Percentiles rank a stretch among this genome's conserved stretches.
phyloP scores from a whole-genome alignment of 2,888 invertebrate species.

The Caenorhabditis macrosperma region DNA sequence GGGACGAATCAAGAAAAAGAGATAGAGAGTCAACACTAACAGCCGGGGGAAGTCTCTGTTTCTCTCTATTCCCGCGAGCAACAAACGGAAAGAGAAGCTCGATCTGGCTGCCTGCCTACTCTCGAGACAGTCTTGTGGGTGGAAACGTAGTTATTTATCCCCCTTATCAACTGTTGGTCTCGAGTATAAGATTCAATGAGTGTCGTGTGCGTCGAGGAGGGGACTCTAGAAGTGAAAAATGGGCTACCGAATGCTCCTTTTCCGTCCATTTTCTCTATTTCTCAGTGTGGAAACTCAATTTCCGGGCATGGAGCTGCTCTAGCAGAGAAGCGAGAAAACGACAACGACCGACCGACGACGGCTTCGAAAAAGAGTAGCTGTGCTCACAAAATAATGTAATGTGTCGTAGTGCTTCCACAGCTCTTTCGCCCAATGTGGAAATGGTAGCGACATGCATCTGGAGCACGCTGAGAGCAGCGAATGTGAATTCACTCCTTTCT shows the following conservation, averaged over 20 bases:
- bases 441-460: background rate
- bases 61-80: too few species aligned
- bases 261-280: conserved; percentile 17
- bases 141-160: background rate
- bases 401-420: conserved; percentile 8
- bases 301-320: conserved; percentile 40
- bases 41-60: too few species aligned
- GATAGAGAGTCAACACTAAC: background rate
- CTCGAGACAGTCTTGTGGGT: background rate
- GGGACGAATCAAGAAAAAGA: background rate
- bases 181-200: too few species aligned
- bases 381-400: conserved; percentile 33
- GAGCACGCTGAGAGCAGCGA: too few species aligned
- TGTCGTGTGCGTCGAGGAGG: too few species aligned
- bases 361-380: conserved; percentile 15
- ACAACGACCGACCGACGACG: conserved; percentile 8
- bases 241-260: background rate
- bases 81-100: too few species aligned
- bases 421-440: background rate
- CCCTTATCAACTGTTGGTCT: background rate
- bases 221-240: too few species aligned
- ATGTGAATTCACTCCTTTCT: too few species aligned
- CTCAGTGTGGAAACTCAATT: conserved; percentile 48
- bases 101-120: too few species aligned
- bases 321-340: background rate